phyloP scores from a whole-genome alignment of 2,113 vertebrate genomes.

The Glaucidium brasilianum region DNA sequence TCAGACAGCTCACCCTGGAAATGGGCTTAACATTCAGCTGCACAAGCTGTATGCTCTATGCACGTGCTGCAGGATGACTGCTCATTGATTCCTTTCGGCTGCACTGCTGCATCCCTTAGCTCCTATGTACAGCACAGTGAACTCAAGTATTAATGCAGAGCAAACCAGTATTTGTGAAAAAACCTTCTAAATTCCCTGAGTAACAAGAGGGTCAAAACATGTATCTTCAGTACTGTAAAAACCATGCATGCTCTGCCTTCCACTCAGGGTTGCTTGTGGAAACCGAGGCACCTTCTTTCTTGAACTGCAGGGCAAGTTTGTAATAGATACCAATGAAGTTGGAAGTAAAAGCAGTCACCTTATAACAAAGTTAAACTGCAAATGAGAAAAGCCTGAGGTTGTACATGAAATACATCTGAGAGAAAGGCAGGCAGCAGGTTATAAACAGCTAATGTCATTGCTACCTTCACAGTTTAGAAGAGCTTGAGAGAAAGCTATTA shows the following conservation, averaged over 20 bases:
- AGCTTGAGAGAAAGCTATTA: neutral
- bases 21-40: neutral
- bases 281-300: neutral
- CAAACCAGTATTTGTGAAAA: neutral
- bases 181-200: neutral
- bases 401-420: constrained; percentile 8
- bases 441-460: neutral
- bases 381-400: constrained; percentile 44
- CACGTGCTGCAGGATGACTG: neutral
- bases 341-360: constrained; percentile 48
- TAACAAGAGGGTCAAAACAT: neutral
- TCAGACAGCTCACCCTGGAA: neutral
- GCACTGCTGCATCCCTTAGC: neutral
- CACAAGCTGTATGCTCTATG: neutral
- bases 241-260: neutral
- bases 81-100: neutral
- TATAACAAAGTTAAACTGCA: constrained; percentile 39
- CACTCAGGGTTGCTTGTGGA: neutral
- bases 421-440: neutral
- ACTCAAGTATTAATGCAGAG: neutral
- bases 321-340: constrained; percentile 20
- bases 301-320: constrained; percentile 14
- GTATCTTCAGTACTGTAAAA: neutral
- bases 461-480: neutral
- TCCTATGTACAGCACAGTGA: neutral